Percentiles rank a stretch among this genome's conserved stretches.
These are phyloP conservation scores for Psittacula derbiana DNA, from an alignment of 2,797 vertebrate genomes.

Conservation along the genomic window DNA sequence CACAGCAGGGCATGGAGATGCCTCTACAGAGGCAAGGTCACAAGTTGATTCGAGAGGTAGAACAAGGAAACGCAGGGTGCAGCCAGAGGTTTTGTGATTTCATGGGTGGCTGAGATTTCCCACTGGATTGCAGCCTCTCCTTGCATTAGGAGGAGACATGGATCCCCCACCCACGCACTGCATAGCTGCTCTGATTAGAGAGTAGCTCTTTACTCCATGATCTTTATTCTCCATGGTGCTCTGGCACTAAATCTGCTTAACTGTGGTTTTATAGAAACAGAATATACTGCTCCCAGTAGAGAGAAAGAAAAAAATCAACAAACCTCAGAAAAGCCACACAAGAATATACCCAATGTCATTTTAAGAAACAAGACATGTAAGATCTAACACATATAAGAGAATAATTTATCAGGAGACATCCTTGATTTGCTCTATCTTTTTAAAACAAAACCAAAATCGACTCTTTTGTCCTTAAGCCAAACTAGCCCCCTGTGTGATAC, in stretches of 20 bases:
- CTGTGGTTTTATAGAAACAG: background rate
- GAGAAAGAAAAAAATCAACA: background rate
- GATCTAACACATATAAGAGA: background rate
- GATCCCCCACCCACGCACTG: background rate
- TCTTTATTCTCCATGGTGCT: background rate
- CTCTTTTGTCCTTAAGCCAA: background rate
- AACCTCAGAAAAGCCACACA: background rate
- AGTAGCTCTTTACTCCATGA: background rate
- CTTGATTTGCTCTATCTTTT: background rate
- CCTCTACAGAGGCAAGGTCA: background rate
- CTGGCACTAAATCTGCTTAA: background rate
- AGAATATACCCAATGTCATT: background rate
- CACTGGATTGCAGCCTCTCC: background rate
- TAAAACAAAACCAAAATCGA: background rate
- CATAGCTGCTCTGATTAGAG: background rate
- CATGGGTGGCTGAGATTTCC: slow-evolving; percentile 35
- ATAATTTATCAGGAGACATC: background rate
- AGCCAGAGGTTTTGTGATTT: slow-evolving; percentile 43
- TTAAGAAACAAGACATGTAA: background rate
- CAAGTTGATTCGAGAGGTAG: background rate
- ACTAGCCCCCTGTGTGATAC: background rate
- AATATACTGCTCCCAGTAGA: background rate
- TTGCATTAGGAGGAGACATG: background rate
- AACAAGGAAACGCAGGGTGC: background rate
- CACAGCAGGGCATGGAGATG: rapidly evolving